Percentiles rank a stretch among this genome's conserved stretches.
Evolutionary conservation across 1,140 invertebrate genomes (phyloP).

Genomic region (Diachasma alloeum): DNA sequence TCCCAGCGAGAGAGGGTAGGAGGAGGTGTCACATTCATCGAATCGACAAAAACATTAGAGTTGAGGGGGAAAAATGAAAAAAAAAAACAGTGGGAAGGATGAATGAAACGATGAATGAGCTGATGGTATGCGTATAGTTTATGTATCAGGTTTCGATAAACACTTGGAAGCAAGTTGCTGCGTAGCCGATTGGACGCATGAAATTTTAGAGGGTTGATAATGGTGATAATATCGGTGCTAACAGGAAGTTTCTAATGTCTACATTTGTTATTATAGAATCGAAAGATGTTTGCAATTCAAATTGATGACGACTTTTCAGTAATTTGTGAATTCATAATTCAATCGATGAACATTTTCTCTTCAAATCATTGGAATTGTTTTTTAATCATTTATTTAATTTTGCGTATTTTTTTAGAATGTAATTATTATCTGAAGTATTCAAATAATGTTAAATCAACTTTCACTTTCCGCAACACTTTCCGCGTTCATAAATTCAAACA

Average conservation of each 20-base stretch:
- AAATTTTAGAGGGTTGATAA: background rate
- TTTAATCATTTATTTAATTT: no score
- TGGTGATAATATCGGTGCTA: slow-evolving; percentile 7
- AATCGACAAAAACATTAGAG: background rate
- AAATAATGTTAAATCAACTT: no score
- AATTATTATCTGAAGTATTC: no score
- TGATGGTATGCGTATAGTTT: background rate
- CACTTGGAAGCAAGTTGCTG: background rate
- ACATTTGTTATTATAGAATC: background rate
- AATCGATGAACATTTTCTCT: no score
- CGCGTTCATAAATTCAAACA: no score
- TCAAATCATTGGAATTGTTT: no score
- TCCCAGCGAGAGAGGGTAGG: background rate
- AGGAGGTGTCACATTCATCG: background rate
- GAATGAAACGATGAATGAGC: background rate
- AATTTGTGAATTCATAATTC: no score
- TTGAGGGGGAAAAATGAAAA: no score
- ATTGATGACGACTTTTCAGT: no score
- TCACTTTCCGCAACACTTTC: no score
- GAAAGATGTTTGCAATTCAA: background rate
- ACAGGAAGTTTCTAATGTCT: slow-evolving; percentile 12
- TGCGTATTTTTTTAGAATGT: no score
- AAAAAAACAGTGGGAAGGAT: background rate
- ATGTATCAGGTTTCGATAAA: background rate
- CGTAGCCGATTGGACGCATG: background rate